Percentiles rank a stretch among this genome's conserved stretches.
These are phyloP conservation scores for Pteropus alecto DNA, from an alignment of 2,113 vertebrate species.

Conservation along the genomic window DNA sequence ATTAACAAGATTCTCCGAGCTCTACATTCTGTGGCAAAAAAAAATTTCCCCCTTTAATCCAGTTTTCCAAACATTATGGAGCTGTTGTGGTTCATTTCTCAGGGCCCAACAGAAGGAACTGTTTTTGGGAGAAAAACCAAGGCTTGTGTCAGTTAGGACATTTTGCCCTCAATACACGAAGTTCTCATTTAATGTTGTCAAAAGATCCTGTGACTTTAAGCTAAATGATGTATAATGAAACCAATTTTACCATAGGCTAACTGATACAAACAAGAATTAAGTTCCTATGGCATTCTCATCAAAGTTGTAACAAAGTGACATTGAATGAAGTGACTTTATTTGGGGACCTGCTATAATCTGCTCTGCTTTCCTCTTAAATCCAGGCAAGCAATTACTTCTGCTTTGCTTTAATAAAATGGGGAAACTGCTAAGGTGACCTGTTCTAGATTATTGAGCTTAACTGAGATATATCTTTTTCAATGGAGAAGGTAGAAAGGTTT, in stretches of 20 bases:
- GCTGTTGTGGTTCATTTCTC: constrained; percentile 11
- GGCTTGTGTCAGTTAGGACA: background rate
- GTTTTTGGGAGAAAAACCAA: background rate
- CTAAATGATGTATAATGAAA: no score
- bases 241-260: no score
- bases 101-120: background rate
- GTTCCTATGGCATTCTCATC: background rate
- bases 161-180: background rate
- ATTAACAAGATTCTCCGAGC: background rate
- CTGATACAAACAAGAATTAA: background rate
- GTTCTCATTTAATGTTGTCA: background rate
- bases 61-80: constrained; percentile 14
- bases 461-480: background rate
- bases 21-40: background rate
- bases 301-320: background rate
- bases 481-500: background rate
- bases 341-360: background rate
- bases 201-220: no score
- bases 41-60: background rate
- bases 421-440: background rate
- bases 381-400: background rate
- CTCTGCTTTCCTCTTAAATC: background rate
- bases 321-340: background rate
- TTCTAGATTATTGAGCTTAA: constrained; percentile 29
- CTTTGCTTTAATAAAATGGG: background rate